These are phyloP conservation scores for Bhutanitis thaidina DNA, from an alignment of 2,888 invertebrate species.

Conservation along the genomic window DNA sequence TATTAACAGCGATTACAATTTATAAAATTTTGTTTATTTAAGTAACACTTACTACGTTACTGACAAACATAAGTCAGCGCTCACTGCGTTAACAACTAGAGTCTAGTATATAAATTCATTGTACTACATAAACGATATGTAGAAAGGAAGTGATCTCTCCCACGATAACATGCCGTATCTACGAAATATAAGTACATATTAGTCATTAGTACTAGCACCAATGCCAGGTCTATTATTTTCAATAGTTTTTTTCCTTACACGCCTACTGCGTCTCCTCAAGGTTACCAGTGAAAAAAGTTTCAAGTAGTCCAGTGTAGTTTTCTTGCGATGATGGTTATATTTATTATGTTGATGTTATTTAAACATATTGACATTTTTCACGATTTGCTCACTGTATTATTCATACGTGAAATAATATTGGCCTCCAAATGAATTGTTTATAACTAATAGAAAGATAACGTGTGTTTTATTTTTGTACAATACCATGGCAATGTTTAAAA, in stretches of 20 bases:
- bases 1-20: too few relatives aligned
- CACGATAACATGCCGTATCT: constrained; percentile 16
- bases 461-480: background rate
- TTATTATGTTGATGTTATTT: constrained; percentile 30
- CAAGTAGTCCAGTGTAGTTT: constrained; percentile 28
- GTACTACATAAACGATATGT: background rate
- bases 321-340: constrained; percentile 42
- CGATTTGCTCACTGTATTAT: background rate
- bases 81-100: too few relatives aligned
- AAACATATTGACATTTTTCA: background rate
- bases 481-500: too few relatives aligned
- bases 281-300: constrained; percentile 3
- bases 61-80: too few relatives aligned
- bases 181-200: constrained; percentile 25
- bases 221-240: constrained; percentile 32
- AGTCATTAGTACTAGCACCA: constrained; percentile 37
- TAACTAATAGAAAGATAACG: background rate
- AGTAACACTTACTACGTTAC: too few relatives aligned
- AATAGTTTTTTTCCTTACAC: constrained; percentile 26
- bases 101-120: too few relatives aligned
- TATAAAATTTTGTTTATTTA: too few relatives aligned
- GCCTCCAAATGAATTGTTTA: background rate
- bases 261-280: constrained; percentile 21
- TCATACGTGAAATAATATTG: background rate
- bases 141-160: background rate